phyloP scores from a whole-genome alignment of 2,113 vertebrate species.

The Dicentrarchus labrax region DNA sequence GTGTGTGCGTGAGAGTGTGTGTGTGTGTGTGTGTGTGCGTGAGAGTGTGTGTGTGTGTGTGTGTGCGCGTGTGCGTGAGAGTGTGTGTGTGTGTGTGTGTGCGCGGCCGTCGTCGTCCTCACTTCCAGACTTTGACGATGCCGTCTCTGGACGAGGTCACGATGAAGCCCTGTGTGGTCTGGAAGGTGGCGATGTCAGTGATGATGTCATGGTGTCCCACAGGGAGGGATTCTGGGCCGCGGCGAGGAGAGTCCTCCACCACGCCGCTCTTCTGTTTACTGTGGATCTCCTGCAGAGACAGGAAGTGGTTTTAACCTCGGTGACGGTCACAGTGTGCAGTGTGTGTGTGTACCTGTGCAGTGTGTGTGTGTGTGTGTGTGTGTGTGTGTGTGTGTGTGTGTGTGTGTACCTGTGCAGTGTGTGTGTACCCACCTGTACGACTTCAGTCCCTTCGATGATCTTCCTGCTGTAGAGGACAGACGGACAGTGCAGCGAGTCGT shows the following conservation, averaged over 20 bases:
- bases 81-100: neutral
- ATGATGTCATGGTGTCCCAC: constrained; percentile 98
- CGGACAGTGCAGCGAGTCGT: constrained; percentile 87
- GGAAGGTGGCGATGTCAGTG: constrained; percentile 96
- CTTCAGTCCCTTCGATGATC: constrained; percentile 98
- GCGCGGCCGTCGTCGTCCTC: constrained; percentile 13
- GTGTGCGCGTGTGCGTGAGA: neutral
- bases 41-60: too few relatives aligned
- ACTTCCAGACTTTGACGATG: constrained; percentile 99
- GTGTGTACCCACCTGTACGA: constrained; percentile 90
- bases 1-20: neutral
- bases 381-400: neutral
- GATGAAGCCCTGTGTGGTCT: constrained; percentile 98
- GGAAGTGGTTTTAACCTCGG: neutral
- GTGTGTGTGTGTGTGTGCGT: too few relatives aligned
- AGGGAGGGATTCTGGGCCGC: constrained; percentile 93
- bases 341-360: too few relatives aligned
- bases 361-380: too few relatives aligned
- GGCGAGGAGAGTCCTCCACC: constrained; percentile 92
- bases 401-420: neutral
- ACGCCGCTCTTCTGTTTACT: constrained; percentile 95
- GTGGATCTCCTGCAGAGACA: constrained; percentile 91
- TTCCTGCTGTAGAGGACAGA: constrained; percentile 97
- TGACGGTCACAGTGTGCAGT: too few relatives aligned
- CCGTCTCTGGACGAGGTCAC: constrained; percentile 97